phyloP scores from a whole-genome alignment of 1,140 invertebrate genomes.

The Drosophila lini region DNA sequence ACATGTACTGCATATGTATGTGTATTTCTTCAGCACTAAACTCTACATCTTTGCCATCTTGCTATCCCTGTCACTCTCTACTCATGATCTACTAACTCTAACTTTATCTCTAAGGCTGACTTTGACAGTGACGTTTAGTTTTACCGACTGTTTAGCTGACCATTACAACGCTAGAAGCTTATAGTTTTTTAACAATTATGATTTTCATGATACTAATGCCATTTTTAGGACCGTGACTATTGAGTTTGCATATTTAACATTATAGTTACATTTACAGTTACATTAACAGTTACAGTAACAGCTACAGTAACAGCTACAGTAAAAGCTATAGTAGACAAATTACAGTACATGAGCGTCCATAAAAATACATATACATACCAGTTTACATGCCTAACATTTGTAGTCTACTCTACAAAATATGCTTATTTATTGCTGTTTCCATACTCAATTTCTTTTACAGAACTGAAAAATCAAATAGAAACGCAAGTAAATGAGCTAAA shows the following conservation, averaged over 20 bases:
- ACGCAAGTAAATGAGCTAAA: constrained; percentile 97
- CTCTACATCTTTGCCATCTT: constrained; percentile 13
- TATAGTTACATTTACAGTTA: neutral
- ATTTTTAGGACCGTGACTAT: constrained; percentile 1
- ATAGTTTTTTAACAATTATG: neutral
- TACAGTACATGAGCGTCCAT: constrained; percentile 57
- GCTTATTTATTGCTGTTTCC: constrained; percentile 85
- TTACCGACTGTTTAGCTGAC: neutral
- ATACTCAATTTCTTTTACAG: constrained; percentile 88
- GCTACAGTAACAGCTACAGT: neutral
- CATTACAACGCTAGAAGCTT: neutral
- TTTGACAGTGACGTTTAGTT: constrained; percentile 5
- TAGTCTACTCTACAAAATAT: constrained; percentile 84
- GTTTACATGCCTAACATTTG: constrained; percentile 76
- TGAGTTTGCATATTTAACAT: constrained; percentile 1
- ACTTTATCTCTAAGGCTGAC: constrained; percentile 25
- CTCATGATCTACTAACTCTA: constrained; percentile 22
- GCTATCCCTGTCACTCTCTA: constrained; percentile 16
- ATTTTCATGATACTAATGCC: constrained; percentile 8
- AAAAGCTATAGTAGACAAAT: constrained; percentile 15
- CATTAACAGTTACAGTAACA: constrained; percentile 25
- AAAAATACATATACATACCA: constrained; percentile 80
- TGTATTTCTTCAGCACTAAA: constrained; percentile 66
- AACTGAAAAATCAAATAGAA: constrained; percentile 97
- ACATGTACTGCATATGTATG: constrained; percentile 78